Percentiles rank a stretch among this genome's conserved stretches.
Evolutionary conservation across 1,140 invertebrate species (phyloP).

Genomic region (Cyclargus thomasi): DNA sequence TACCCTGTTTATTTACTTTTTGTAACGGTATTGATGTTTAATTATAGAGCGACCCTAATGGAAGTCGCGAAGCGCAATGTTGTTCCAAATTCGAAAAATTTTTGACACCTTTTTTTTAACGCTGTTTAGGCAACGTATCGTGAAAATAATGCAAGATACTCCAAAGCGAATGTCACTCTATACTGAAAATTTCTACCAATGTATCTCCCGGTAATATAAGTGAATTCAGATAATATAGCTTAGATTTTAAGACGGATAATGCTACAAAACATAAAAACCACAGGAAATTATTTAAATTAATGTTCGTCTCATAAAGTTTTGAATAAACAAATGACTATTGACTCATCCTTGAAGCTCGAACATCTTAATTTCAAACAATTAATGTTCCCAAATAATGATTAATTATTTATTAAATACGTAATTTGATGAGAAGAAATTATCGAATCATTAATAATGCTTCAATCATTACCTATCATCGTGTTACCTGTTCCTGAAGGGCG

Average conservation of each 20-base stretch:
- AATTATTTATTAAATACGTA: slow-evolving; percentile 16
- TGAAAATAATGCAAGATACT: neutral
- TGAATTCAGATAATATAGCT: too few relatives aligned
- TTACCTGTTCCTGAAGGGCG: slow-evolving; percentile 49
- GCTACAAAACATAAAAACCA: neutral
- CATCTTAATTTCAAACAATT: slow-evolving; percentile 17
- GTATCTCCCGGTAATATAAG: too few relatives aligned
- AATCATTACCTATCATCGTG: slow-evolving; percentile 55
- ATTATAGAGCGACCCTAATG: slow-evolving; percentile 68
- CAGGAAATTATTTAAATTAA: neutral
- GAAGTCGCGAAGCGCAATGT: slow-evolving; percentile 54
- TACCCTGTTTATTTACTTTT: slow-evolving; percentile 74
- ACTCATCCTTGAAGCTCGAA: neutral
- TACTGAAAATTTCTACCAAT: too few relatives aligned
- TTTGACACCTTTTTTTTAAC: slow-evolving; percentile 11
- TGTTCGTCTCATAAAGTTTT: neutral
- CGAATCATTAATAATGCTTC: slow-evolving; percentile 40
- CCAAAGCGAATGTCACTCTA: too few relatives aligned
- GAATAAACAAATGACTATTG: slow-evolving; percentile 3
- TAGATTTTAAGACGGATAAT: too few relatives aligned
- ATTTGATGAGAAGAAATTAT: slow-evolving; percentile 16
- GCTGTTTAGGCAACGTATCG: neutral
- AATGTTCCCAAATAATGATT: slow-evolving; percentile 11
- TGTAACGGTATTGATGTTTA: slow-evolving; percentile 74
- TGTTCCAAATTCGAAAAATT: slow-evolving; percentile 32